phyloP scores from a whole-genome alignment of 2,113 vertebrate species.

The Tragelaphus imberbis region DNA sequence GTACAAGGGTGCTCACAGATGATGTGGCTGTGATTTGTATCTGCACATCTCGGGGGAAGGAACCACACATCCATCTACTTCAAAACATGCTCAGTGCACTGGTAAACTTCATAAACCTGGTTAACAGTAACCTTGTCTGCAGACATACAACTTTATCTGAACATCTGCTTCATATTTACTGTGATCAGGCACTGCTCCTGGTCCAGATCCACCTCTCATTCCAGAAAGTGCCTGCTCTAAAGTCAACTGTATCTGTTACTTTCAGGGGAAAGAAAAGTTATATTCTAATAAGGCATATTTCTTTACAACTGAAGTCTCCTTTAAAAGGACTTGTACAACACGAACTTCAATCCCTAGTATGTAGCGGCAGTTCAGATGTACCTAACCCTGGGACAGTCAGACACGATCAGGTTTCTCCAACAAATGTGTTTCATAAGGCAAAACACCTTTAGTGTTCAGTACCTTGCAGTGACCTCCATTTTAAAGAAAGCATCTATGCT shows the following conservation, averaged over 20 bases:
- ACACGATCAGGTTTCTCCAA: background rate
- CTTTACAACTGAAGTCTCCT: background rate
- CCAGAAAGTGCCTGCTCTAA: background rate
- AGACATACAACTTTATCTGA: background rate
- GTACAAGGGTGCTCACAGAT: background rate
- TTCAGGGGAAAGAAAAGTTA: background rate
- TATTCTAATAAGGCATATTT: background rate
- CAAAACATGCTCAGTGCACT: background rate
- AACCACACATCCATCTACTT: background rate
- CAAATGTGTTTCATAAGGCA: background rate
- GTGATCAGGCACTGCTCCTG: background rate
- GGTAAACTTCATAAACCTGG: background rate
- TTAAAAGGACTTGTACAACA: background rate
- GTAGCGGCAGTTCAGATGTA: background rate
- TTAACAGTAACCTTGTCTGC: background rate
- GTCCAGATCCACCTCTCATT: background rate
- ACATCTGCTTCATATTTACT: background rate
- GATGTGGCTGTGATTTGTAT: background rate
- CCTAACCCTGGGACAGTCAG: background rate
- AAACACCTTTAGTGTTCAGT: background rate
- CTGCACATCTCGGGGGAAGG: background rate
- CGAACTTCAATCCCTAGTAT: background rate
- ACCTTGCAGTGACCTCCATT: background rate
- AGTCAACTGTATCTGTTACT: background rate
- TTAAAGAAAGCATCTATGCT: background rate